A percentile compares a stretch with the other conserved stretches of the same genome.
Evolutionary conservation across 2,797 vertebrate species (phyloP).

Genomic region (Catostomus latipinnis): DNA sequence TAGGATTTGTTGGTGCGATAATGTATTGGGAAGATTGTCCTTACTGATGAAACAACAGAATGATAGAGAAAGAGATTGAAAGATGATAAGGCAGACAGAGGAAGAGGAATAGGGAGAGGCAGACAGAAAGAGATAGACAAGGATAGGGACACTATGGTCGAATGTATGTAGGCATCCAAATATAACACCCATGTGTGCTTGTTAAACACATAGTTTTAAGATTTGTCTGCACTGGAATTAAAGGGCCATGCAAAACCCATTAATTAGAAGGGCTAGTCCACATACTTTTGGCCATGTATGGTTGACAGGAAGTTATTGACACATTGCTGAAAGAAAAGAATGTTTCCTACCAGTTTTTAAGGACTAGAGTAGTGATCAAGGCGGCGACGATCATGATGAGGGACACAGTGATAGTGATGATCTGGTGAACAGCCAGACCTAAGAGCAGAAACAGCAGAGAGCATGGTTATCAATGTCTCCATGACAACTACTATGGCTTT

Average conservation of each 20-base stretch:
- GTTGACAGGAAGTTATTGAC: constrained; percentile 22
- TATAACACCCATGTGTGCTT: no score
- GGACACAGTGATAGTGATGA: constrained; percentile 99
- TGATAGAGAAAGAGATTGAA: neutral
- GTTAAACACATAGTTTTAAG: no score
- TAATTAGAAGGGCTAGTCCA: no score
- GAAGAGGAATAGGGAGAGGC: neutral
- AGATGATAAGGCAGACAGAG: no score
- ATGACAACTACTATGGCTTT: neutral
- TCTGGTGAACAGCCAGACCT: constrained; percentile 99
- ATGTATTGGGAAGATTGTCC: neutral
- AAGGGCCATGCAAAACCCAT: no score
- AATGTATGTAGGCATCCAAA: no score
- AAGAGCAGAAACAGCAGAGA: constrained; percentile 54
- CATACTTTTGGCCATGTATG: no score
- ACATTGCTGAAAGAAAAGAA: constrained; percentile 73
- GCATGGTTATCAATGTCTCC: constrained; percentile 3
- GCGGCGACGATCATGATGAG: constrained; percentile 99
- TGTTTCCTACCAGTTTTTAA: constrained; percentile 99
- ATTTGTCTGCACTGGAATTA: no score
- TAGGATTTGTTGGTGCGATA: neutral
- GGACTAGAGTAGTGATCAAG: constrained; percentile 99
- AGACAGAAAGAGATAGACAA: constrained; percentile 19
- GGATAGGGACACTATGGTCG: constrained; percentile 15
- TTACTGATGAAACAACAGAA: neutral